Evolutionary conservation across 2,888 invertebrate species (phyloP), one percentile per base, ranked within the genome.

Genomic region (Onthophagus sagittarius): DNA sequence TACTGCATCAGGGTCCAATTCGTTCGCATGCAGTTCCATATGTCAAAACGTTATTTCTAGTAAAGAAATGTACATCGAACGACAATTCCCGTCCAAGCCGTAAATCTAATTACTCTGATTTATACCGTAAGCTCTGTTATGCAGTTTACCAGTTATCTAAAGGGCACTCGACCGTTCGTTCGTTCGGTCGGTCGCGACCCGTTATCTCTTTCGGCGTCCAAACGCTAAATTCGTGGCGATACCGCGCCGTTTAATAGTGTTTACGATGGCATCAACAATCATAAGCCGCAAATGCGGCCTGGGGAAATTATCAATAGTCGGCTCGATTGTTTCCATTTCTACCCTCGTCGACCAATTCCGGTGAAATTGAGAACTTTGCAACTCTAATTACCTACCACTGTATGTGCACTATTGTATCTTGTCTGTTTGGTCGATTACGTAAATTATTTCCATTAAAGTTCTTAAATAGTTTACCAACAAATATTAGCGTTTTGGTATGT

Each of bases 261-360:
- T 73, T 73, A 73, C 63, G 73, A 71, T 70, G 33, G 71, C 73
- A 73, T 73, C 71, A 73, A 71, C 73, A 73, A 73, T 73, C 73
- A 73, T 73, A 73, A 71, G 67, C 73, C 73, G 13, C 71, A 73
- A 71, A 70, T 71, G 65, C 62, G 71, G 71, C 15, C 32, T 63
- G 39, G 53, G 15, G 31, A 73, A 73, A 73, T 73, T 73, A 73
- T 73, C 73, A 73, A 70, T 73, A 71, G 73, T 67, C 62, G 62
- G 23, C 63, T 71, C 67, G 71, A 65, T 73, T 71, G 71, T 62
- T 70, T 64, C 64, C 33, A 53, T 53, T 53, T 53, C 39, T 53
- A 53, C 39, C 39, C 39, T 53, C 23, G 63, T 53, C 72, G 69
- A 31, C 31, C 62, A 13, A 32, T 15, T 67, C 62, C 67, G 62